Base-by-base conservation (phyloP, 1,140 invertebrate species). In the Zaprionus kolodkinae region DNA sequence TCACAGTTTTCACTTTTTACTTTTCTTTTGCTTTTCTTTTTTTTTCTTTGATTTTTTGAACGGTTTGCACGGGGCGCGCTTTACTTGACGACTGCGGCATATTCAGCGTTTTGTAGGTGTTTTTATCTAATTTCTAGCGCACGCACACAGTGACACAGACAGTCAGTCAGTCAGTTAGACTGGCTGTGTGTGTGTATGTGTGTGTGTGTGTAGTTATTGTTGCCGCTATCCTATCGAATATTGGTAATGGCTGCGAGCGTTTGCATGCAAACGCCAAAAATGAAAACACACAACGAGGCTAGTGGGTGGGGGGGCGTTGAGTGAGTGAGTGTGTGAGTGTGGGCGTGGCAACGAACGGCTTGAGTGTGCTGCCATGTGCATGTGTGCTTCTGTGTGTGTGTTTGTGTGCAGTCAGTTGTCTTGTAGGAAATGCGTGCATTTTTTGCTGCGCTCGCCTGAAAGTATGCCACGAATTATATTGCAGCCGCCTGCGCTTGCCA, bases 121-220 rank as follows among this genome's bases (percentile, higher is more conserved):
- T 91, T 74, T 91, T 91, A 91, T 91, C 86, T 91, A 91, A 91
- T 91, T 91, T 91, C 82, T 86, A 60, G 71, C 73, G 70, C 84
- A 88, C 79, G 83, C 83, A 86, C 80, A 86, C 48, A 78, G 6
- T 30, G 13, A 30, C 45, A 56, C n/a, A 38, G 21, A 2, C 40
- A 21, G 21, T 9, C 30, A 6, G 45, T 3, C 45, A 30, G 7
- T 17, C 45, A 6, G n/a, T 57, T 11, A 30, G 12, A 30, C 27
- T 30, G 0, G 1, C 36, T 63, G 45, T 21, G 52, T 71, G 21
- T 80, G n/a, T 45, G 17, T 73, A 40, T 65, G 64, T 65, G 45
- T 70, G 59, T 73, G 67, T 78, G 57, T 78, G 64, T 57, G 68
- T 65, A 54, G 15, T 55, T 54, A 50, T 79, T 80, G 84, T 81